Percentiles rank a stretch among this genome's conserved stretches.
These are phyloP conservation scores for Masnerella sp. DNA, from an alignment of 2,888 invertebrate genomes.

Conservation along the genomic window DNA sequence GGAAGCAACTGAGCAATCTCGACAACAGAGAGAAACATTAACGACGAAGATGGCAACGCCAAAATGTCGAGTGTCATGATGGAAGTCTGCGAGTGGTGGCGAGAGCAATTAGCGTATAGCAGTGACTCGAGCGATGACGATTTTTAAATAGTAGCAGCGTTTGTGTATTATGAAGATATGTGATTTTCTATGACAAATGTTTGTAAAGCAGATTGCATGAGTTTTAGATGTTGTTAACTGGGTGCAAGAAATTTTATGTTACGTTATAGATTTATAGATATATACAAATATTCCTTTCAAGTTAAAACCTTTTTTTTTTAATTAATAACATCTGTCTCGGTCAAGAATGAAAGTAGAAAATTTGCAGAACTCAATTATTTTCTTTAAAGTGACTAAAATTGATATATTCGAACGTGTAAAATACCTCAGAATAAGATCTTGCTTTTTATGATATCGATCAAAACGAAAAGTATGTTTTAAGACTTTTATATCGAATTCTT, in stretches of 20 bases:
- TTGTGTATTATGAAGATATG: slow-evolving; percentile 29
- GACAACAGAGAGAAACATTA: slow-evolving; percentile 77
- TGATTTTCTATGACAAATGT: slow-evolving; percentile 34
- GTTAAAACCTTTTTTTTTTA: not conserved
- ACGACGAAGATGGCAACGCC: slow-evolving; percentile 78
- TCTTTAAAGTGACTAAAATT: too few species aligned
- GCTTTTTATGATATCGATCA: not conserved
- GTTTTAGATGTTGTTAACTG: slow-evolving; percentile 25
- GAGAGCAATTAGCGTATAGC: slow-evolving; percentile 84
- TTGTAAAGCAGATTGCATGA: slow-evolving; percentile 27
- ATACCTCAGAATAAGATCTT: too few species aligned
- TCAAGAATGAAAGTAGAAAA: too few species aligned
- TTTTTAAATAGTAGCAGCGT: slow-evolving; percentile 61
- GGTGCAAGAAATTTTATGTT: slow-evolving; percentile 28
- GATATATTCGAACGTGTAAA: too few species aligned
- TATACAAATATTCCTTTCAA: slow-evolving; percentile 8
- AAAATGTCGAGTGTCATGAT: slow-evolving; percentile 81
- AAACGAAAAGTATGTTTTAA: slow-evolving; percentile 7
- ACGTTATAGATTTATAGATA: slow-evolving; percentile 14
- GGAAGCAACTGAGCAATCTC: slow-evolving; percentile 77
- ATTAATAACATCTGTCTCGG: too few species aligned
- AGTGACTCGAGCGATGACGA: slow-evolving; percentile 83
- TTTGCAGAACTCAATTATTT: too few species aligned
- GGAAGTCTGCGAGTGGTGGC: slow-evolving; percentile 93
- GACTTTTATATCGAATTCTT: not conserved